Base-by-base conservation (phyloP, 2,888 invertebrate genomes). In the Agrypnus murinus region DNA sequence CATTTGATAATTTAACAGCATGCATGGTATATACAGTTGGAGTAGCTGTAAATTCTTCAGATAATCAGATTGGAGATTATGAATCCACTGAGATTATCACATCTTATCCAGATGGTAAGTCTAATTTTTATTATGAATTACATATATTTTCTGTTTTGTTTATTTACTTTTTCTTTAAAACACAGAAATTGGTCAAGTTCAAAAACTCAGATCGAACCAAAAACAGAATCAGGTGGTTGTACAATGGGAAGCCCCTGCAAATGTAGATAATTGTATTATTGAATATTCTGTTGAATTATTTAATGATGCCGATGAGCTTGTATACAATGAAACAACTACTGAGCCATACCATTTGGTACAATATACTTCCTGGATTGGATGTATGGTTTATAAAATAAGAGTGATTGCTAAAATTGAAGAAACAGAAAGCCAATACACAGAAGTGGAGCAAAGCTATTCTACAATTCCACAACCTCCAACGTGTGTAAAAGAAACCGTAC, bases 21-120 rank as follows among this genome's bases (percentile, higher is more conserved):
- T 77, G 77, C 32, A 64, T 64, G 10, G 10, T 8, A 8, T 72
- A 75, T 48, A 64, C 36, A n/a, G 60, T 74, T 31, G 14, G 5
- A 14, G 69, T 76, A 9, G 15, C 55, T n/a, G 65, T 68, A 1
- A 15, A 8, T 34, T 31, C 59, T 6, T 7, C 5, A 0, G 31
- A 12, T 32, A 17, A 6, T 40, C 6, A 8, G 31, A n/a, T 14
- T 4, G 59, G 66, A 36, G 60, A 67, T 17, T 25, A 25, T 58
- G 15, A 15, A 7, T 25, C 8, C 19, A 9, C 17, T 31, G 6
- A 7, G 17, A 12, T 0, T 3, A 14, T 2, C 0, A 66, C 66
- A 3, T 1, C 8, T n/a, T 10, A 8, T 38, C 59, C 59, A 7
- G 5, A 15, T 10, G 40, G 66, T 66, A 40, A 25, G 58, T 60